Evolutionary conservation across 1,140 invertebrate genomes (phyloP), one percentile per base, ranked within the genome.

Genomic region (Brevipalpus yothersi): DNA sequence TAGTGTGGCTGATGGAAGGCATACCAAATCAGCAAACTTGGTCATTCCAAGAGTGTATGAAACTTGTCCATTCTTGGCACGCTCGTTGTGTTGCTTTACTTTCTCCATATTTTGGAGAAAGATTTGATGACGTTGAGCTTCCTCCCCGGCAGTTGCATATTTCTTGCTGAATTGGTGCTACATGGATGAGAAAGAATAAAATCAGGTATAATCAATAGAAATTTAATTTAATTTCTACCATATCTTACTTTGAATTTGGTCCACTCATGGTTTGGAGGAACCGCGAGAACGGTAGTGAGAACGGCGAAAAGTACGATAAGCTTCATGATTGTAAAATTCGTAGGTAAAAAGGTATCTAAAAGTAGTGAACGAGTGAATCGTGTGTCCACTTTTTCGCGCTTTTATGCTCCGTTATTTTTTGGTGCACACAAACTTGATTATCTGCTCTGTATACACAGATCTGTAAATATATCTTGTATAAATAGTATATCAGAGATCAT

Each of bases 21-120:
- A 15, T 45, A 45, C 43, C 43, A 45, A 45, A 45, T 45, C 43
- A 45, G 43, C 43, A 45, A 45, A 45, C 43, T 13, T 45, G 2
- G 72, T 72, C 62, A 72, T 62, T 17, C 70, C 72, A 7, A 71
- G 60, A 17, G 64, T 61, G 66, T 64, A 72, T 5, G 66, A 67
- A 60, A 70, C 66, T 1, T 67, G 53, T 11, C 63, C 63, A 11
- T 63, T 12, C n/a, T 66, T 60, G 17, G 60, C 60, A 21, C 49
- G 19, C 5, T 61, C 39, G 59, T 66, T 66, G 61, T 65, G 62
- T n/a, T 40, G 9, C 2, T 55, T 54, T 9, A 66, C 59, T 13
- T 41, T 31, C 12, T 51, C 53, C 4, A 65, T 39, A 39, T 60
- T 64, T 53, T 62, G 21, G 40, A 63, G 62, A 56, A 63, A 66